phyloP scores from a whole-genome alignment of 2,888 invertebrate genomes.

The Conistra vaccinii region DNA sequence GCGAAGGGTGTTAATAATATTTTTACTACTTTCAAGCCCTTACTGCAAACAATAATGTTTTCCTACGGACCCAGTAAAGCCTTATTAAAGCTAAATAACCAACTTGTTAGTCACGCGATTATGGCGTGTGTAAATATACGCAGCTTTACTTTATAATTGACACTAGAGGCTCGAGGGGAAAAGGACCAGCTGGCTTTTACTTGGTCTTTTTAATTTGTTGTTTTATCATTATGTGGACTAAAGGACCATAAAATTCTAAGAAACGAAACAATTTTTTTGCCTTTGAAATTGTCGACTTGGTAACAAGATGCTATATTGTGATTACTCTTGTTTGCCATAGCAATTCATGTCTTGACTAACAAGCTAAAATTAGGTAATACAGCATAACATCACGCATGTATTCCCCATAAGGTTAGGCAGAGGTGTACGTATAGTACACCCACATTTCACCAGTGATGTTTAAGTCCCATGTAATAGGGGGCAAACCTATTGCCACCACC shows the following conservation, averaged over 20 bases:
- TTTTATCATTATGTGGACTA: not conserved
- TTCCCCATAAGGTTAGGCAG: no score
- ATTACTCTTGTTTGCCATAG: not conserved
- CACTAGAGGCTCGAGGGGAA: slow-evolving; percentile 4
- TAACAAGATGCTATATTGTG: not conserved
- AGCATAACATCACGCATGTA: no score
- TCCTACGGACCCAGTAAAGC: slow-evolving; percentile 25
- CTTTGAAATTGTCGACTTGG: not conserved
- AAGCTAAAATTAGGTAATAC: not conserved
- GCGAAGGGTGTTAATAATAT: slow-evolving; percentile 43
- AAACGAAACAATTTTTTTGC: not conserved
- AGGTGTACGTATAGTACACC: no score
- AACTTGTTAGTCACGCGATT: slow-evolving; percentile 57
- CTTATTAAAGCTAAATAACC: slow-evolving; percentile 53
- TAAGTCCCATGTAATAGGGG: no score
- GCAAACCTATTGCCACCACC: not conserved
- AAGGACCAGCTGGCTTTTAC: not conserved
- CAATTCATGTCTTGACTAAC: not conserved
- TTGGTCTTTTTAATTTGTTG: not conserved
- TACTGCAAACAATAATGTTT: slow-evolving; percentile 55
- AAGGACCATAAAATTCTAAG: not conserved
- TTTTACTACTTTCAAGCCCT: slow-evolving; percentile 40
- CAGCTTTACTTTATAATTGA: slow-evolving; percentile 54
- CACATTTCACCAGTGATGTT: no score
- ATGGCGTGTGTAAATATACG: slow-evolving; percentile 52